These are phyloP conservation scores for Rhinopomastus cyanomelas DNA, from an alignment of 2,113 vertebrate species.

Conservation along the genomic window DNA sequence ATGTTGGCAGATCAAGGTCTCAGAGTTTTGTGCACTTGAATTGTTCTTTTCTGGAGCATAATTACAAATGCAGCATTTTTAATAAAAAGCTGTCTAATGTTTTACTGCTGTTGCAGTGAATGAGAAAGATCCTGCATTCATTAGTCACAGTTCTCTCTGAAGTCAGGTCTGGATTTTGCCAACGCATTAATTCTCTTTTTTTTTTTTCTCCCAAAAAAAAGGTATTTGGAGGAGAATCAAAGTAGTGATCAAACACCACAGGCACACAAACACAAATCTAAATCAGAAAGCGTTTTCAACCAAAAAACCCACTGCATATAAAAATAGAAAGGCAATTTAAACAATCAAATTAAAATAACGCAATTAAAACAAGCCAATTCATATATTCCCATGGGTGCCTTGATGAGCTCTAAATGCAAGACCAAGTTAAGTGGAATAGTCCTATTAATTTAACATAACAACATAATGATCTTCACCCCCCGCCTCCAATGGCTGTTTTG, in stretches of 20 bases:
- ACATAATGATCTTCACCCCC: not conserved
- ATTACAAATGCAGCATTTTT: conserved; percentile 1
- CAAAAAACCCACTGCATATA: not conserved
- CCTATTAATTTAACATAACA: not conserved
- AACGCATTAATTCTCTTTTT: conserved; percentile 38
- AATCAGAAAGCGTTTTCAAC: not conserved
- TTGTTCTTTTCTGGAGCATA: not conserved
- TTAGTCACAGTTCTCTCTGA: conserved; percentile 35
- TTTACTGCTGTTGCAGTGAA: not conserved
- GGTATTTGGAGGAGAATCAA: conserved; percentile 42
- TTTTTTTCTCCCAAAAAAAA: not conserved
- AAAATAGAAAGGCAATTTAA: conserved; percentile 21
- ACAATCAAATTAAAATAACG: conserved; percentile 49
- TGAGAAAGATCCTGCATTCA: conserved; percentile 25
- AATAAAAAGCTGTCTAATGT: not conserved
- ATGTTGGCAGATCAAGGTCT: fast-evolving
- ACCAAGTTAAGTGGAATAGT: not conserved
- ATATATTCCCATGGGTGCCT: not conserved
- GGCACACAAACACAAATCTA: not conserved
- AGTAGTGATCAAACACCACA: not conserved
- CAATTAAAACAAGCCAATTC: conserved; percentile 50
- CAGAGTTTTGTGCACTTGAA: not conserved
- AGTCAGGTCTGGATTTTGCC: conserved; percentile 25
- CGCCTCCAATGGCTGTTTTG: not conserved
- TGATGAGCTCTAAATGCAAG: not conserved